Conservation (phyloP, 2,113 vertebrate genomes). For the Microtus pennsylvanicus region DNA sequence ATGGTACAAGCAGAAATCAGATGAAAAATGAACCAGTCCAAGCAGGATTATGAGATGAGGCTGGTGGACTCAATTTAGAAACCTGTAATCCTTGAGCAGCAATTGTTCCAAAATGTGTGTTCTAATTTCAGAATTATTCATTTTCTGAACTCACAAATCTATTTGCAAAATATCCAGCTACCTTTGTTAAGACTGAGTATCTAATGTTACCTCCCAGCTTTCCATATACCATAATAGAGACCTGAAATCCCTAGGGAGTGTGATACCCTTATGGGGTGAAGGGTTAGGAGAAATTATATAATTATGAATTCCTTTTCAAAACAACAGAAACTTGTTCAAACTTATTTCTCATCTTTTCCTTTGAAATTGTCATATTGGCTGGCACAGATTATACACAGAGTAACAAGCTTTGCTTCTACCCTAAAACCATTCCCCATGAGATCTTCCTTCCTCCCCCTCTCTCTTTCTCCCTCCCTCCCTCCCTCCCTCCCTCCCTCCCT, state of each 20-base stretch:
- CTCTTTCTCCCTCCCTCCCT: no score
- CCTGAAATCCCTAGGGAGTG: background rate
- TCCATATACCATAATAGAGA: no score
- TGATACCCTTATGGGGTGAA: background rate
- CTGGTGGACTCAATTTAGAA: background rate
- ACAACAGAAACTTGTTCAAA: background rate
- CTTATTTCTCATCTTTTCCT: background rate
- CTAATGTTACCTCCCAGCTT: background rate
- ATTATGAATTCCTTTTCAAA: background rate
- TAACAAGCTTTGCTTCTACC: background rate
- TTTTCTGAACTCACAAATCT: slow-evolving; percentile 32
- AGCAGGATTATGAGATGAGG: background rate
- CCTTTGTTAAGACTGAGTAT: no score
- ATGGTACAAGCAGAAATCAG: background rate
- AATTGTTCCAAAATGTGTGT: background rate
- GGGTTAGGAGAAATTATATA: background rate
- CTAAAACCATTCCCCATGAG: background rate
- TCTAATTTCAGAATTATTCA: slow-evolving; percentile 10
- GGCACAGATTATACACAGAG: background rate
- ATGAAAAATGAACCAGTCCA: background rate
- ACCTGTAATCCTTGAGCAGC: background rate
- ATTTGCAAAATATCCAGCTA: background rate
- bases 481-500: no score
- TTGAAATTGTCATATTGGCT: background rate
- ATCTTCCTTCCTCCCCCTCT: no score